Base-by-base conservation (phyloP, 1,140 invertebrate genomes). In the Aphis craccivora region DNA sequence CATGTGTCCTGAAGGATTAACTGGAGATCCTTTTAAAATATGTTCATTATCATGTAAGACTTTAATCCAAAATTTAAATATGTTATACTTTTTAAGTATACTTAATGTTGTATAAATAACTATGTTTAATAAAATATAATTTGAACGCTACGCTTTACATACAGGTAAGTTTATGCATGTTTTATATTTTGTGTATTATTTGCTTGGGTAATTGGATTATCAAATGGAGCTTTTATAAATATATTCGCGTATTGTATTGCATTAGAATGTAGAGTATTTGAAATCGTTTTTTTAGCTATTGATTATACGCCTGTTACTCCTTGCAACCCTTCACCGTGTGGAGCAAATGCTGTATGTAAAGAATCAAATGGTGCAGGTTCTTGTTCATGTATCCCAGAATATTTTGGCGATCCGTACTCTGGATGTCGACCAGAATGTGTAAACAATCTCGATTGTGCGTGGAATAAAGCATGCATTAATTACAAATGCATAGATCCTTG, bases 401-500 rank as follows among this genome's bases (percentile, higher is more conserved):
- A 97, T 94, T 95, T 96, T 94, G 98, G 98, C 60, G 97, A 98
- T 96, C 97, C 98, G 83, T 97, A 97, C 94, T 97, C 97, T 95
- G 97, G 96, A 6, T 98, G 97, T 94, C 95, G 97, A 94, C 97
- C 97, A 11, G 97, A 98, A 95, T 98, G 98, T 95, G 96, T 98
- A 11, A 96, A 97, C 14, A 98, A 97, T 94, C 96, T 97, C 35
- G 98, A 98, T 95, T 98, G 98, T 95, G 96, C 96, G 30, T 96
- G 97, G 94, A 97, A 98, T 95, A 97, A 97, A 95, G 97, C 97
- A 67, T 98, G 98, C 94, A 96, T 97, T 93, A 96, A 97, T 94
- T 97, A 97, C 94, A 98, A 97, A 95, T 98, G 98, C 94, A 95
- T 96, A 40, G 97, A 98, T 95, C 98, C 98, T 40, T 98, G 98